Evolutionary conservation across 2,797 vertebrate species (phyloP).

Genomic region (Enteromius viviparus): DNA sequence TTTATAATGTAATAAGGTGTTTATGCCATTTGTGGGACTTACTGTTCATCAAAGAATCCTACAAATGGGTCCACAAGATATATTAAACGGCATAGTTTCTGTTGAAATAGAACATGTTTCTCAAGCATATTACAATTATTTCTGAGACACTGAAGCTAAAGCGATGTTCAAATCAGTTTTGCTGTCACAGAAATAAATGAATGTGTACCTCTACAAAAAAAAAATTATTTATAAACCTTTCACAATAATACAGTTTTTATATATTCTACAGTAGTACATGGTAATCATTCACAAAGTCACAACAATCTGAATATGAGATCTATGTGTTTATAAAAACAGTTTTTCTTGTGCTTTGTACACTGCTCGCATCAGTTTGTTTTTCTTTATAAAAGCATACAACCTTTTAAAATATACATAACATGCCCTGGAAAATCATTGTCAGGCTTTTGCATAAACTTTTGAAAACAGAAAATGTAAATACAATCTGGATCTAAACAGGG

Average conservation of each 20-base stretch:
- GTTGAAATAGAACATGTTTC: background rate
- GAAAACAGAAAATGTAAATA: conserved; percentile 39
- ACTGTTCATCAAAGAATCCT: background rate
- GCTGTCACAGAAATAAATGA: background rate
- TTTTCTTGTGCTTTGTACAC: background rate
- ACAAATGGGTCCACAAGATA: background rate
- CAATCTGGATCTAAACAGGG: conserved; percentile 43
- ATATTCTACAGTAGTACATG: background rate
- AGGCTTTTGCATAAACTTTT: conserved; percentile 24
- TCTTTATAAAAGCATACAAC: background rate
- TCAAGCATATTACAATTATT: background rate
- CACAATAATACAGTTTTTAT: background rate
- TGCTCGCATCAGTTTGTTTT: background rate
- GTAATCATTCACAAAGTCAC: background rate
- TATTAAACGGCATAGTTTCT: background rate
- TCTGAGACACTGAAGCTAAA: background rate
- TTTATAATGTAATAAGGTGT: background rate
- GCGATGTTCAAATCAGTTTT: background rate
- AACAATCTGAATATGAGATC: background rate
- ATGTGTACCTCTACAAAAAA: background rate
- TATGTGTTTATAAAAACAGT: background rate
- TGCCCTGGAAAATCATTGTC: conserved; percentile 3
- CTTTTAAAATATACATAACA: conserved; percentile 17
- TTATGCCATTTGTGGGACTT: background rate
- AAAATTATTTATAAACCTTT: background rate